These are phyloP conservation scores for Trachurus trachurus DNA, from an alignment of 2,797 vertebrate genomes.

Conservation along the genomic window DNA sequence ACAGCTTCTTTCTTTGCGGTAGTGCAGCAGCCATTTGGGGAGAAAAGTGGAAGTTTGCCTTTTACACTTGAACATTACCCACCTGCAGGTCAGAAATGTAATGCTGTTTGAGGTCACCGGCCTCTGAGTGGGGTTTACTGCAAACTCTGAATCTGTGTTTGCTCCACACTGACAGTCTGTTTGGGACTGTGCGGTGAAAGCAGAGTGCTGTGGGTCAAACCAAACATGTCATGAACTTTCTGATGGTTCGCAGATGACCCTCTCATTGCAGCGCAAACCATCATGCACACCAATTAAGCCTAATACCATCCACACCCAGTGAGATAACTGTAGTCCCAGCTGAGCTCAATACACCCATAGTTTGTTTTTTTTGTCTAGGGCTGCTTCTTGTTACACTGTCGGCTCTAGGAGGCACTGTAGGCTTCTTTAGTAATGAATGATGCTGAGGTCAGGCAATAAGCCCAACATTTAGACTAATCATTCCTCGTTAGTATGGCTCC, in stretches of 20 bases:
- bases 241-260: constrained; percentile 37
- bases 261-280: not conserved
- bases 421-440: not conserved
- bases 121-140: not conserved
- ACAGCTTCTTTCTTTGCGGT: accelerated
- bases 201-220: not conserved
- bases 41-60: constrained; percentile 11
- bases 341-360: not conserved
- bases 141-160: not conserved
- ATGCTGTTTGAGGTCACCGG: not conserved
- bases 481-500: not conserved
- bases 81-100: not conserved
- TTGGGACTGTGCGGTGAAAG: not conserved
- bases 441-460: not conserved
- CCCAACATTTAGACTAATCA: not conserved
- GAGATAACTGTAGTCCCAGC: constrained; percentile 9
- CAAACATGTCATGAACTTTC: constrained; percentile 9
- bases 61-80: constrained; percentile 6
- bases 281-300: constrained; percentile 14
- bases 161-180: not conserved
- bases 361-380: not conserved
- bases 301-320: constrained; percentile 25
- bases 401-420: constrained; percentile 51
- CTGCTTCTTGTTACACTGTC: not conserved
- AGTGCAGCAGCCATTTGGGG: constrained; percentile 63